Base-by-base conservation (phyloP, 1,140 invertebrate genomes). In the Plectus sambesii region DNA sequence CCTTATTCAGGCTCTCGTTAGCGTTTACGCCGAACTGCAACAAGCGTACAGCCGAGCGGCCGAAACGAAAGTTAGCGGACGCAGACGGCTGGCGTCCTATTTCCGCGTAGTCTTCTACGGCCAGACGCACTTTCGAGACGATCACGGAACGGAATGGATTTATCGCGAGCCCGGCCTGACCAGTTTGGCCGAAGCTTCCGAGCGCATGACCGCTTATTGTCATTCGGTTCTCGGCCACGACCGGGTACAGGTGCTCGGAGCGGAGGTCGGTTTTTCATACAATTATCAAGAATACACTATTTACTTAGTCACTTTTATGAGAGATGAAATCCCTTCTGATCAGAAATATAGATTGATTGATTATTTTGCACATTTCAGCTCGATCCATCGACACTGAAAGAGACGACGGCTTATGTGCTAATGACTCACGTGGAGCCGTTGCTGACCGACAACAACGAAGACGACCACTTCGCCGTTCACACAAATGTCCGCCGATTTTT, bases 101-200 rank as follows among this genome's bases (percentile, higher is more conserved):
- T 94, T 88, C 71, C 72, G 83, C 53, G 82, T 89, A 1, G 81
- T 82, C 5, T 85, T 87, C 66, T 85, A 80, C 67, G 83, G 84
- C 37, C 75, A 79, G 70, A 78, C 81, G 12, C 47, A 61, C 51
- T 56, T 69, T 47, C 47, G 90, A 62, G 84, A 88, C 55, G 87
- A 93, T 58, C 81, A 83, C 67, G 82, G 82, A 1, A 77, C 85
- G 20, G 87, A 93, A 63, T 94, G 85, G 63, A 81, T 96, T 52
- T 96, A 94, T 63, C 92, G 92, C 69, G 88, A 94, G 68, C 87
- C 87, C 0, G 90, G 92, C 72, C 76, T 94, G 2, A 94, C 90
- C 2, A 83, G 84, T 1, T 73, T 96, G 3, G 82, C 87, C 49
- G 89, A 94, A 73, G 85, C 93, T 49, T 89, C 87, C 2, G 86